Percentiles rank a stretch among this genome's conserved stretches.
Conservation (phyloP, 1,140 invertebrate genomes). For the Hylyphantes graminicola region DNA sequence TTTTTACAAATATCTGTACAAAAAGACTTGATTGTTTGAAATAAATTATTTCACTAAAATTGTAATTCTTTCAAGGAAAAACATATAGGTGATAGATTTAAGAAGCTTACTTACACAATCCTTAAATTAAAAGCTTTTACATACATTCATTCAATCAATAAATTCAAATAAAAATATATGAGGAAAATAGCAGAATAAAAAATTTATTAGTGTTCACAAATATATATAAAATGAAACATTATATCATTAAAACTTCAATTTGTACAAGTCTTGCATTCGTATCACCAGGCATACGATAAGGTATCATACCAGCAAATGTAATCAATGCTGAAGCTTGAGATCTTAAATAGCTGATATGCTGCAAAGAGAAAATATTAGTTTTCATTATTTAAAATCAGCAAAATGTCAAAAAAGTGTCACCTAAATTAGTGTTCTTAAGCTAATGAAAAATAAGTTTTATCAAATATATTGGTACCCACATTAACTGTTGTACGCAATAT, state of each 20-base stretch:
- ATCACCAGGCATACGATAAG: conserved; percentile 96
- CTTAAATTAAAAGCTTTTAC: no score
- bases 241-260: conserved; percentile 96
- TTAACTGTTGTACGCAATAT: no score
- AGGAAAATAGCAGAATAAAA: background rate
- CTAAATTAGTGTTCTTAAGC: background rate
- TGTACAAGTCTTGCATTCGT: conserved; percentile 93
- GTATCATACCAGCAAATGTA: conserved; percentile 94
- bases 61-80: no score
- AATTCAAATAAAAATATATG: no score
- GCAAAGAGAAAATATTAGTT: conserved; percentile 53
- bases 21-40: background rate
- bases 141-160: no score
- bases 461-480: no score
- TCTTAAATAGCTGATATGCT: conserved; percentile 70
- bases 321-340: conserved; percentile 88
- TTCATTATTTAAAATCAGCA: background rate
- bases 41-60: no score
- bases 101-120: no score
- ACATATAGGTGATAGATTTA: no score
- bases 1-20: conserved; percentile 7
- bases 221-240: conserved; percentile 63
- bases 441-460: background rate
- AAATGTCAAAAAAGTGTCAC: background rate
- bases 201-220: conserved; percentile 32